A percentile compares a stretch with the other conserved stretches of the same genome.
These are phyloP conservation scores for Gymnoscelis rufifasciata DNA, from an alignment of 2,888 invertebrate genomes.

Conservation along the genomic window DNA sequence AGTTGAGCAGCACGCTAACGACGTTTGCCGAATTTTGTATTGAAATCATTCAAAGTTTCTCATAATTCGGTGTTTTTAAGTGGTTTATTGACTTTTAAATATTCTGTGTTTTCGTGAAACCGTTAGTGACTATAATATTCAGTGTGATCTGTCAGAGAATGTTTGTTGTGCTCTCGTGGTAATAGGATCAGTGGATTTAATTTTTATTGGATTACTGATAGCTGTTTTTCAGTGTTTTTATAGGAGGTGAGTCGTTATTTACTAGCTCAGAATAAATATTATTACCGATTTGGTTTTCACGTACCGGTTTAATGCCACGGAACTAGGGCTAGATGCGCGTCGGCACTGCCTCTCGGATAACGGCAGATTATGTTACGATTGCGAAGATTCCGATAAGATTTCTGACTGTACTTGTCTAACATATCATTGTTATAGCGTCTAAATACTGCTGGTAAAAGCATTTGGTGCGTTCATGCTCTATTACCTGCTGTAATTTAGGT, in stretches of 20 bases:
- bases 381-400: constrained; percentile 70
- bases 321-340: constrained; percentile 50
- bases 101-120: constrained; percentile 56
- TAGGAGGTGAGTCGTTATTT: constrained; percentile 56
- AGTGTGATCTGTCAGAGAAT: constrained; percentile 60
- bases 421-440: background rate
- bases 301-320: constrained; percentile 56
- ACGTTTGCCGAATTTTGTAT: constrained; percentile 61
- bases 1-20: constrained; percentile 55
- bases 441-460: constrained; percentile 2
- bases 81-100: constrained; percentile 40
- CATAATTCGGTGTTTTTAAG: constrained; percentile 56
- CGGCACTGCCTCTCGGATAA: constrained; percentile 55
- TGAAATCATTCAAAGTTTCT: constrained; percentile 60
- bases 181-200: constrained; percentile 73
- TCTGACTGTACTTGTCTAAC: constrained; percentile 19
- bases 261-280: constrained; percentile 12
- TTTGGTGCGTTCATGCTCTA: constrained; percentile 42
- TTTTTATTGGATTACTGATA: constrained; percentile 73
- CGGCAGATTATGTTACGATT: constrained; percentile 66
- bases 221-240: constrained; percentile 62
- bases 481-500: constrained; percentile 44
- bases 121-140: constrained; percentile 51
- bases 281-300: constrained; percentile 1
- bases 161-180: constrained; percentile 70